phyloP scores from a whole-genome alignment of 37 sponge, comb jelly and placozoan species.

The Eunapius fragilis region DNA sequence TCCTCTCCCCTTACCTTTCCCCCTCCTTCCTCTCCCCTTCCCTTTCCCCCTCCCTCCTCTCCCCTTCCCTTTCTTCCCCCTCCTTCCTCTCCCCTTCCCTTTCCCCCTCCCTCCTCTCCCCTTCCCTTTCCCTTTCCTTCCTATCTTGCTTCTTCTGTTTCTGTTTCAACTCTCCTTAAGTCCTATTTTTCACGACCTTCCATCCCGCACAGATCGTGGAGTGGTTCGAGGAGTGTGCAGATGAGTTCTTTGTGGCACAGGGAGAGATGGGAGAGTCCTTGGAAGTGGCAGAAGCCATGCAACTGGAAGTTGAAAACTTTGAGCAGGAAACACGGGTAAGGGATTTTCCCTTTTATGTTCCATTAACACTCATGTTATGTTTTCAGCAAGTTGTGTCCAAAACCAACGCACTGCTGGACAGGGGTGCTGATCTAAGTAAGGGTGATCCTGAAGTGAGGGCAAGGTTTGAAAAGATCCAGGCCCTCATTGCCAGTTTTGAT shows the following conservation, averaged over 20 bases:
- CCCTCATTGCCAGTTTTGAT: slow-evolving; percentile 41
- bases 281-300: slow-evolving; percentile 42
- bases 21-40: no score
- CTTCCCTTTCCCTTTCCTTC: no score
- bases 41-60: no score
- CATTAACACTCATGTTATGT: neutral
- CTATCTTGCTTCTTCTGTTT: no score
- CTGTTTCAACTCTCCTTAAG: no score
- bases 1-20: no score
- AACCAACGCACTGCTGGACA: slow-evolving; percentile 10
- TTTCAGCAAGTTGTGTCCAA: slow-evolving; percentile 48
- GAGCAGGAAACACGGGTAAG: slow-evolving; percentile 55
- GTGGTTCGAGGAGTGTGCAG: slow-evolving; percentile 77
- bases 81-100: no score
- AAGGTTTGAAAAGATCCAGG: slow-evolving; percentile 44
- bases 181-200: no score
- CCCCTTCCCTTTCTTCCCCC: no score
- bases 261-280: slow-evolving; percentile 56
- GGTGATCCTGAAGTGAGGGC: slow-evolving; percentile 8
- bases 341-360: neutral
- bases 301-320: slow-evolving; percentile 57
- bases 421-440: slow-evolving; percentile 27
- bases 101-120: no score
- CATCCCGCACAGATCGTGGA: slow-evolving; percentile 53
- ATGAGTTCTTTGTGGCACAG: slow-evolving; percentile 69